Conservation (phyloP, 2,797 vertebrate genomes). For the Percopsis omiscomaycus region DNA sequence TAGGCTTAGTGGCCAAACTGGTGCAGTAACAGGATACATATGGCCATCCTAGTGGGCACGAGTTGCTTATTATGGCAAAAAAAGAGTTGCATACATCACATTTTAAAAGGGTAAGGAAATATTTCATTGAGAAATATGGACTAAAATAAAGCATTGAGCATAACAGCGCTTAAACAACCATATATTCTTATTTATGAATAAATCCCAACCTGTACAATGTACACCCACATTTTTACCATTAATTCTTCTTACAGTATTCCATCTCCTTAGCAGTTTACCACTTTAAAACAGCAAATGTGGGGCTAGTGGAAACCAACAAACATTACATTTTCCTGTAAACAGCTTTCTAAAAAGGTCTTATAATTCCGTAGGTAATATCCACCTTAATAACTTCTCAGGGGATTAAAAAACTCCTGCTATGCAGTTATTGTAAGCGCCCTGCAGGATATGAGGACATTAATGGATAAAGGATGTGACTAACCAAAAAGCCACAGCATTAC, state of each 20-base stretch:
- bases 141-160: too few species aligned
- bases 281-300: neutral
- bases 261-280: neutral
- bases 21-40: too few species aligned
- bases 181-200: neutral
- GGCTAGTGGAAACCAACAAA: neutral
- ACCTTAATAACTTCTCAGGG: neutral
- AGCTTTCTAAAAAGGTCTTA: neutral
- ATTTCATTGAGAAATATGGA: too few species aligned
- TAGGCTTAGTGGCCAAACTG: too few species aligned
- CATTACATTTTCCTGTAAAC: neutral
- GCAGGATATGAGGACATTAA: constrained; percentile 1
- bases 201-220: neutral
- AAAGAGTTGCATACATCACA: too few species aligned
- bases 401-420: neutral
- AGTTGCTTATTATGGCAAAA: too few species aligned
- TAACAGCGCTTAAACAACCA: too few species aligned
- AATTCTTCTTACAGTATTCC: neutral
- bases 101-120: too few species aligned
- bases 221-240: neutral
- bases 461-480: constrained; percentile 9
- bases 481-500: neutral
- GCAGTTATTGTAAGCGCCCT: neutral
- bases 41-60: too few species aligned
- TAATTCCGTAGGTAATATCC: neutral